Evolutionary conservation across 2,113 vertebrate genomes (phyloP).

Genomic region (Gila orcuttii): DNA sequence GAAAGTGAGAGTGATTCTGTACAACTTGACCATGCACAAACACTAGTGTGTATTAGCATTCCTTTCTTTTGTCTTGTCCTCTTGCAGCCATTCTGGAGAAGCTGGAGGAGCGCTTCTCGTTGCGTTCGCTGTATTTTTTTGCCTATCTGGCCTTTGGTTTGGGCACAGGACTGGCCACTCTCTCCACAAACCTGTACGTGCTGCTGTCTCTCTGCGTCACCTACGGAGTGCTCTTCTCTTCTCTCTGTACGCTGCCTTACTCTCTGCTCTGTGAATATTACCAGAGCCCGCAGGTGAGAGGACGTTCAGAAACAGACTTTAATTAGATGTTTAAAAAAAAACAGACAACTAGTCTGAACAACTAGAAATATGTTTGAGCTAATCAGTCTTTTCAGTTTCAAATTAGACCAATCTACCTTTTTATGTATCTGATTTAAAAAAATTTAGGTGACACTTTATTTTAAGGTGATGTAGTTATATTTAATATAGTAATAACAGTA

Average conservation of each 20-base stretch:
- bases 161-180: conserved; percentile 91
- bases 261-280: conserved; percentile 98
- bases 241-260: conserved; percentile 96
- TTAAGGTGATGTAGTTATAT: too few species aligned
- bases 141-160: conserved; percentile 93
- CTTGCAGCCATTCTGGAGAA: conserved; percentile 89
- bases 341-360: too few species aligned
- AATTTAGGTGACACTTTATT: too few species aligned
- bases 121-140: conserved; percentile 93
- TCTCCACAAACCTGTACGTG: conserved; percentile 91
- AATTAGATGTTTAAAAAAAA: neutral
- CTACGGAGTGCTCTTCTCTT: conserved; percentile 93
- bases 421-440: too few species aligned
- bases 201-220: conserved; percentile 91
- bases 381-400: too few species aligned
- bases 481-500: too few species aligned
- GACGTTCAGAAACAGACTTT: neutral
- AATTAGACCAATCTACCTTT: too few species aligned
- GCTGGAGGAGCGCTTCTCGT: conserved; percentile 89
- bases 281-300: conserved; percentile 90
- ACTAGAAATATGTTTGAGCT: too few species aligned
- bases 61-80: neutral
- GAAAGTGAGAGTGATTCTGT: neutral
- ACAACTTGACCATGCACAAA: neutral
- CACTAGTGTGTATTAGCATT: conserved; percentile 29